phyloP scores from a whole-genome alignment of 2,797 vertebrate genomes.

The Poecilia wingei region DNA sequence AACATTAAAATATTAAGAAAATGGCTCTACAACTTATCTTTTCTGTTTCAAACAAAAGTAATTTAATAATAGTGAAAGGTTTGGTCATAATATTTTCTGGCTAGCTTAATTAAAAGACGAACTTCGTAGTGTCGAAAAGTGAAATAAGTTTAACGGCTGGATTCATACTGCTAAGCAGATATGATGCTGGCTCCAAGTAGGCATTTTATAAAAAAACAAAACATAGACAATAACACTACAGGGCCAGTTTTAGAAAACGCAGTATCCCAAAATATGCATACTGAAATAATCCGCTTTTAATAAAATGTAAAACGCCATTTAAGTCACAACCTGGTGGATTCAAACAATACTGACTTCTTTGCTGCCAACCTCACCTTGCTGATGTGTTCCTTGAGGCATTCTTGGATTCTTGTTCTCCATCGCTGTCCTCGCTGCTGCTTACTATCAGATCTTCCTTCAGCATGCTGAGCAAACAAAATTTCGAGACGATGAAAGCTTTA shows the following conservation, averaged over 20 bases:
- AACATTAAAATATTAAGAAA: not conserved
- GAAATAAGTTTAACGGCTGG: not conserved
- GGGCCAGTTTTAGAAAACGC: not conserved
- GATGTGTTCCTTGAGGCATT: slow-evolving; percentile 91
- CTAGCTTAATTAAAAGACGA: not conserved
- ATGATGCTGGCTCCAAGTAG: not conserved
- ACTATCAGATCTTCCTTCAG: slow-evolving; percentile 97
- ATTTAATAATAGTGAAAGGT: not conserved
- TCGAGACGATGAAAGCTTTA: slow-evolving; percentile 20
- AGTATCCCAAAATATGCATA: not conserved
- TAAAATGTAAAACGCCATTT: not conserved
- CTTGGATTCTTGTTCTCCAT: slow-evolving; percentile 95
- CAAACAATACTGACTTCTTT: too few species aligned
- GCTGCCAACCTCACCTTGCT: slow-evolving; percentile 84
- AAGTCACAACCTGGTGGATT: too few species aligned
- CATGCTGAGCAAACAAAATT: slow-evolving; percentile 78
- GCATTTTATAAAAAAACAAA: not conserved
- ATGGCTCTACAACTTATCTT: not conserved
- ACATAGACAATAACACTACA: not conserved
- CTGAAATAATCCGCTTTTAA: not conserved
- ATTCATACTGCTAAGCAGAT: not conserved
- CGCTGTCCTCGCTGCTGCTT: slow-evolving; percentile 98
- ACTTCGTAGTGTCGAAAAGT: not conserved
- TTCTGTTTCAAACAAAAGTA: not conserved
- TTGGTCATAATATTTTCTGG: not conserved